These are phyloP conservation scores for Lepus europaeus DNA, from an alignment of 2,113 vertebrate species.

Conservation along the genomic window DNA sequence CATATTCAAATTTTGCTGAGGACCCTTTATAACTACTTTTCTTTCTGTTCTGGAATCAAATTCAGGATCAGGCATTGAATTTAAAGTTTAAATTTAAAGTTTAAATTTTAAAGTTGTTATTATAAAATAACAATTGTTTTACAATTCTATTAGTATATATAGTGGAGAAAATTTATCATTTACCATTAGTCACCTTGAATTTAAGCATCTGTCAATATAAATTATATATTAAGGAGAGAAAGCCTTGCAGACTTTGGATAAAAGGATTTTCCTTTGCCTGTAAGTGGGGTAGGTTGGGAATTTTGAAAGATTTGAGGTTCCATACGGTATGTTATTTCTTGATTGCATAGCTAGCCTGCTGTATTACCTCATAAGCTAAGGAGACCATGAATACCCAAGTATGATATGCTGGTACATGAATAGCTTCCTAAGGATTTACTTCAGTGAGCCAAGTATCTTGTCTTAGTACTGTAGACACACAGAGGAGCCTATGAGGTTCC, in stretches of 20 bases:
- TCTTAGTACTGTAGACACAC: not conserved
- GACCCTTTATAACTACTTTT: constrained; percentile 31
- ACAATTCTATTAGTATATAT: constrained; percentile 17
- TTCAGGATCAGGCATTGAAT: constrained; percentile 4
- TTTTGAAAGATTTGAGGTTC: constrained; percentile 12
- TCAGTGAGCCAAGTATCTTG: not conserved
- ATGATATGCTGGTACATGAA: not conserved
- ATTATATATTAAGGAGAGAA: not conserved
- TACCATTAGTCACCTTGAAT: constrained; percentile 19
- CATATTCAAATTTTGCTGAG: constrained; percentile 44
- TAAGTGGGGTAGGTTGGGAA: not conserved
- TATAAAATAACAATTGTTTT: constrained; percentile 44
- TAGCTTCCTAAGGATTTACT: not conserved
- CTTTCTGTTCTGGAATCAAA: not conserved
- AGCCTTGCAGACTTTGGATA: not conserved
- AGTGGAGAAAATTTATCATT: constrained; percentile 38
- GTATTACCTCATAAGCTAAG: not conserved
- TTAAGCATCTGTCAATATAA: constrained; percentile 27
- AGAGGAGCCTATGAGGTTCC: not conserved
- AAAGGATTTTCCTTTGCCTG: constrained; percentile 34
- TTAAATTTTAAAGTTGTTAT: constrained; percentile 58
- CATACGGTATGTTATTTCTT: constrained; percentile 34
- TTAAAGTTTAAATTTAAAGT: constrained; percentile 62
- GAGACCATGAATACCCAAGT: not conserved
- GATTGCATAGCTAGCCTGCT: not conserved